Conservation (phyloP, 2,797 vertebrate species). For the Cottoperca gobio region DNA sequence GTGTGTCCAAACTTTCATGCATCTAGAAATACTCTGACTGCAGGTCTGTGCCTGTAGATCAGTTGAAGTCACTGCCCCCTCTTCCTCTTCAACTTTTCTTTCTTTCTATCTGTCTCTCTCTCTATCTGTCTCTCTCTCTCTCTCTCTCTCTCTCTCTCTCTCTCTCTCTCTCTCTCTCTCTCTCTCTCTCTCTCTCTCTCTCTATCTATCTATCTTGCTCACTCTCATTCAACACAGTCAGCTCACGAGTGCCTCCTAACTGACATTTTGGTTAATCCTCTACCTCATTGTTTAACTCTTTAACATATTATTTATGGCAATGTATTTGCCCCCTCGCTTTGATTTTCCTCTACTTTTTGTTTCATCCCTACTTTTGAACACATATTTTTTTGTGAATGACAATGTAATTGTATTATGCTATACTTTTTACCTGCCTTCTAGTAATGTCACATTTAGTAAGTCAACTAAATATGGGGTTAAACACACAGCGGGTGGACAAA, state of each 20-base stretch:
- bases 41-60: slow-evolving; percentile 62
- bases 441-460: slow-evolving; percentile 7
- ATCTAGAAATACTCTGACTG: slow-evolving; percentile 39
- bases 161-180: not conserved
- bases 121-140: not conserved
- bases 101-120: not conserved
- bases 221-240: not conserved
- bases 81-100: slow-evolving; percentile 23
- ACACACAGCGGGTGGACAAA: not conserved
- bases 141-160: not conserved
- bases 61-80: slow-evolving; percentile 27
- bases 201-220: not conserved
- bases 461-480: not conserved
- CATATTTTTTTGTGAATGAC: not conserved
- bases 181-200: not conserved
- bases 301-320: not conserved
- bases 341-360: slow-evolving; percentile 3
- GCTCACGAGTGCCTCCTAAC: slow-evolving; percentile 1
- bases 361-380: not conserved
- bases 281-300: slow-evolving; percentile 15
- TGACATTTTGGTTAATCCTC: not conserved
- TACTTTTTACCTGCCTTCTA: not conserved
- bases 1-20: slow-evolving; percentile 26
- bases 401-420: not conserved
- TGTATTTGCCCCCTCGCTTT: not conserved